Evolutionary conservation across 2,888 invertebrate species (phyloP).

Genomic region (Rhyacophila evoluta): DNA sequence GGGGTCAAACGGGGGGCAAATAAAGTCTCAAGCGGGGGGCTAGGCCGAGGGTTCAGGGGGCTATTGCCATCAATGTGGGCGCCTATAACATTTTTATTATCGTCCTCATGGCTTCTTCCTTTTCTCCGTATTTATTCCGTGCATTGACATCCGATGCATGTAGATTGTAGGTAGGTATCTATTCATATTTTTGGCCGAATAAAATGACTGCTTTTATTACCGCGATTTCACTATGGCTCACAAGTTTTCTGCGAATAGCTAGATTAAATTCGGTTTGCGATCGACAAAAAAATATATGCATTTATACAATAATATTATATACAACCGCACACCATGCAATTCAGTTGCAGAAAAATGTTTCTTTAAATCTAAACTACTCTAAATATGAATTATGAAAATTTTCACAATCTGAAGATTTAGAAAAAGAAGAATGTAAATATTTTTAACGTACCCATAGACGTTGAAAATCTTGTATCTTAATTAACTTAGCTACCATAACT

Average conservation of each 20-base stretch:
- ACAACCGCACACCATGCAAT: no score
- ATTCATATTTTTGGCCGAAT: neutral
- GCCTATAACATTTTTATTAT: constrained; percentile 53
- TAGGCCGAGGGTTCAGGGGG: neutral
- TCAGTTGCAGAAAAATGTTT: no score
- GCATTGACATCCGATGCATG: constrained; percentile 22
- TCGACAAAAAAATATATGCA: neutral
- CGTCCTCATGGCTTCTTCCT: constrained; percentile 25
- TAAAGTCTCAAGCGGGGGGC: neutral
- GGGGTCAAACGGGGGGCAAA: no score
- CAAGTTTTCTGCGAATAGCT: neutral
- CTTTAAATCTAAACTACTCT: no score
- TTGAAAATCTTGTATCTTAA: no score
- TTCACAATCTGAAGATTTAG: no score
- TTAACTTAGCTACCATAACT: no score
- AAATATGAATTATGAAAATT: no score
- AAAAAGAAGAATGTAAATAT: no score
- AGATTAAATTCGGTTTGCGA: neutral
- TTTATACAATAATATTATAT: no score
- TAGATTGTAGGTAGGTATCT: neutral
- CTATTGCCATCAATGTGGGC: constrained; percentile 36
- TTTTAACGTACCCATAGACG: no score
- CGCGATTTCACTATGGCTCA: neutral
- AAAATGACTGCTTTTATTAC: constrained; percentile 8
- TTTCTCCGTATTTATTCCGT: constrained; percentile 13